Percentiles rank a stretch among this genome's conserved stretches.
phyloP scores from a whole-genome alignment of 2,797 vertebrate genomes.

The Lacerta viridis region DNA sequence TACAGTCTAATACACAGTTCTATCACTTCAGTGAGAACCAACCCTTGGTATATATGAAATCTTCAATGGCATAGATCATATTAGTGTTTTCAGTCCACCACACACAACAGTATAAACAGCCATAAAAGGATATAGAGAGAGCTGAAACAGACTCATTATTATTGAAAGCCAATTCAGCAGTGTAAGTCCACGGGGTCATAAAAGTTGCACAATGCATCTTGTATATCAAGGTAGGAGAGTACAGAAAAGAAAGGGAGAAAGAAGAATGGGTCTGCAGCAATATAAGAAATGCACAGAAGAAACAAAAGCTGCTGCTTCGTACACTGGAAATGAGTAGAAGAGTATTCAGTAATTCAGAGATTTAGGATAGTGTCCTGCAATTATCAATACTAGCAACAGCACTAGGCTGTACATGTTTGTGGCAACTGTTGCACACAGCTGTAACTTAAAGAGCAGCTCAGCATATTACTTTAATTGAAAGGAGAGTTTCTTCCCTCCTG shows the following conservation, averaged over 20 bases:
- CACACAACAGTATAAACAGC: not conserved
- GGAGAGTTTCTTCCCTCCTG: not conserved
- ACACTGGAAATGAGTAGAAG: not conserved
- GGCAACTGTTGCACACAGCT: not conserved
- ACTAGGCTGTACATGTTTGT: not conserved
- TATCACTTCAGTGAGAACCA: not conserved
- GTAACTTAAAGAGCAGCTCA: not conserved
- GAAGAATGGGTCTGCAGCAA: not conserved
- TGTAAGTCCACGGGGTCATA: not conserved
- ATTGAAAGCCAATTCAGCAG: not conserved
- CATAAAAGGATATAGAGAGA: not conserved
- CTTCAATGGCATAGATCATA: conserved; percentile 14
- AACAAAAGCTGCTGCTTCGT: not conserved
- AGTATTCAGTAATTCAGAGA: not conserved
- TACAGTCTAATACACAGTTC: not conserved
- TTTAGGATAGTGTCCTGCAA: not conserved
- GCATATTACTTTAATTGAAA: not conserved
- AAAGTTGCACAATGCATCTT: not conserved
- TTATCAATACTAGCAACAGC: not conserved
- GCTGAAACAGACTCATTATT: not conserved
- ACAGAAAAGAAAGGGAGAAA: not conserved
- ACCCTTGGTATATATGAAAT: not conserved
- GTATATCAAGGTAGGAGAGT: accelerated
- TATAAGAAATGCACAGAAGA: not conserved
- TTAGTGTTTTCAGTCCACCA: conserved; percentile 25